Evolutionary conservation across 2,888 invertebrate species (phyloP).

Genomic region (Tachina fera): DNA sequence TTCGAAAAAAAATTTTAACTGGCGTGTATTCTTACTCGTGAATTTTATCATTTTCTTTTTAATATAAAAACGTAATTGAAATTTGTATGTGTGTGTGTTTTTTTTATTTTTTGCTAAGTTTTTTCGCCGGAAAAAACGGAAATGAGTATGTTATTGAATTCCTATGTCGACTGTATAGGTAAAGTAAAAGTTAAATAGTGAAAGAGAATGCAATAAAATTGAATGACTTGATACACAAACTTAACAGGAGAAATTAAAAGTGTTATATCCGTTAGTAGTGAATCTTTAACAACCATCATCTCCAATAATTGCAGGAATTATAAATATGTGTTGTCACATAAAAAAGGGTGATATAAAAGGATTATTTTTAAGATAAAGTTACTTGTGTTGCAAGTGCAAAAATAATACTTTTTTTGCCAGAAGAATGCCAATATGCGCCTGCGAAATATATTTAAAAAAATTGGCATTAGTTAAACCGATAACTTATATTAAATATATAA

Average conservation of each 20-base stretch:
- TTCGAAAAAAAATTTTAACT: not conserved
- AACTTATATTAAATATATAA: no score
- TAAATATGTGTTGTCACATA: no score
- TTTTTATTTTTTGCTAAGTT: not conserved
- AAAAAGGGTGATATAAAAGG: no score
- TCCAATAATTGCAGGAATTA: not conserved
- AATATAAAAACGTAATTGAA: slow-evolving; percentile 1
- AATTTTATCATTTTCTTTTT: not conserved
- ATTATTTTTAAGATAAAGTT: no score
- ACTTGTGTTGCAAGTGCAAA: no score
- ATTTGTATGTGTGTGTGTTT: not conserved
- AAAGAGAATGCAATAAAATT: not conserved
- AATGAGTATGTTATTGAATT: slow-evolving; percentile 26
- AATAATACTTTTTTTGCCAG: not conserved
- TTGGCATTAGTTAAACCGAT: no score
- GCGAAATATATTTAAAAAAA: no score
- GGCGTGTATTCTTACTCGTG: not conserved
- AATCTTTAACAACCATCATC: not conserved
- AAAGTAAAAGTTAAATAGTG: not conserved
- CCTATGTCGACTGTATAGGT: not conserved
- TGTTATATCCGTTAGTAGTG: not conserved
- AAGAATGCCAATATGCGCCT: not conserved
- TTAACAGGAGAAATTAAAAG: not conserved
- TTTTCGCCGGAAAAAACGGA: not conserved
- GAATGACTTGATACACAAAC: not conserved